Base-by-base conservation (phyloP, 30 jellyfish, hydroid and myxozoan species). In the Hydractinia echinata region DNA sequence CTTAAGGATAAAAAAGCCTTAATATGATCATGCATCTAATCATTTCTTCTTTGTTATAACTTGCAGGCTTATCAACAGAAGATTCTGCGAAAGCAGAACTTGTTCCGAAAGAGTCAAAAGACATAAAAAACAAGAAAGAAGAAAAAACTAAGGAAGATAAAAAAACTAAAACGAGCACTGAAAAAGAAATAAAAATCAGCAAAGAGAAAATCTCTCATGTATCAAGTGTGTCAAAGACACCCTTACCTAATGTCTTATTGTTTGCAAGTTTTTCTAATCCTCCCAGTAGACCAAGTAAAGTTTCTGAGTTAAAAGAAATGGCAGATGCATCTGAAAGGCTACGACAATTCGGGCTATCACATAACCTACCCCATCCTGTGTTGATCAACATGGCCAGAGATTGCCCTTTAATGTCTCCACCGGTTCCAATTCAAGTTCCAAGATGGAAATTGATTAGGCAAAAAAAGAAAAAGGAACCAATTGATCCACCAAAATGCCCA, bases 341-440 rank as follows among this genome's bases (percentile, higher is more conserved):
- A 15, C 84, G 96, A 19, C 87, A 8, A 72, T 89, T 81, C 49
- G 96, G 96, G 16, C 66, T 89, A 52, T 83, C 95, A 4, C 96
- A 84, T 79, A 83, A 81, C 86, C 90, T 85, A 51, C 87, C 95
- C 1, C 95, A 91, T 55, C 94, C 95, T 4, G 95, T 91, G 18
- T 87, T 79, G 76, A 56, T 91, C 10, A 81, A 88, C 21, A 72
- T 70, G 83, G 87, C 69, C 10, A 89, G 97, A 15, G 84, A 91
- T 61, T 91, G 97, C 64, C 95, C 97, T 7, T 87, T 91, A n/a
- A 83, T 85, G 30, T 85, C 97, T 20, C 97, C 97, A 64, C 97
- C 97, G 1, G 83, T 85, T 51, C 95, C 97, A 54, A 78, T 78
- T 11, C 95, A 88, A 11, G 83, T 91, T 1, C 97, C 97, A 53